Conservation (phyloP, 1,140 invertebrate genomes). For the Penaeus japonicus region DNA sequence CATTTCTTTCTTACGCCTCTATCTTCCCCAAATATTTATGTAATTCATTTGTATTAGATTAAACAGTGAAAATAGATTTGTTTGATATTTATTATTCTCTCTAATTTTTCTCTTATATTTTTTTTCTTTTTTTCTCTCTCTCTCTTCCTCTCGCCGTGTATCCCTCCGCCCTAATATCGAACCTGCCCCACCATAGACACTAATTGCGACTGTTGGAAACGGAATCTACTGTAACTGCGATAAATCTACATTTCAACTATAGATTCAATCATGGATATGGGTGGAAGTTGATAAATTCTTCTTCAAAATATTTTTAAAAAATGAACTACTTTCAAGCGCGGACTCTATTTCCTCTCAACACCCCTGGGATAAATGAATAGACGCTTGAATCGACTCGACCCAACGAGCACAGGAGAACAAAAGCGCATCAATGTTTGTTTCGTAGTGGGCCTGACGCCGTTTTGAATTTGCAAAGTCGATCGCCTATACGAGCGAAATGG, state of each 20-base stretch:
- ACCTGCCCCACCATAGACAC: constrained; percentile 24
- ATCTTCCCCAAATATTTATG: too few relatives aligned
- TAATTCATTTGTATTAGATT: too few relatives aligned
- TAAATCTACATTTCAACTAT: neutral
- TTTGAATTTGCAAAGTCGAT: neutral
- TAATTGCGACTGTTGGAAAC: neutral
- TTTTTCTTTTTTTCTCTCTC: neutral
- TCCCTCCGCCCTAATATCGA: constrained; percentile 24
- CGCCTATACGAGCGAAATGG: neutral
- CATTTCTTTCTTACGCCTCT: too few relatives aligned
- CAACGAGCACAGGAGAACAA: neutral
- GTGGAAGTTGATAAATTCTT: neutral
- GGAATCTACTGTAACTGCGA: too few relatives aligned
- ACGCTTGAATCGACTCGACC: neutral
- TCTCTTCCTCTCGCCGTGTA: neutral
- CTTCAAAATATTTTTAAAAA: neutral
- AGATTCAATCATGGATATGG: neutral
- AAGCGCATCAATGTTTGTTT: neutral
- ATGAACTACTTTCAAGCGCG: constrained; percentile 20
- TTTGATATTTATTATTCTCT: too few relatives aligned
- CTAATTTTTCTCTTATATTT: neutral
- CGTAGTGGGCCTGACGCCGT: neutral
- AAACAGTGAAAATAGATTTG: too few relatives aligned
- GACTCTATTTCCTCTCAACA: constrained; percentile 7
- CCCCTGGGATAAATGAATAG: neutral